Percentiles rank a stretch among this genome's conserved stretches.
These are phyloP conservation scores for Heterodera filipjevi DNA, from an alignment of 2,888 invertebrate genomes.

Conservation along the genomic window DNA sequence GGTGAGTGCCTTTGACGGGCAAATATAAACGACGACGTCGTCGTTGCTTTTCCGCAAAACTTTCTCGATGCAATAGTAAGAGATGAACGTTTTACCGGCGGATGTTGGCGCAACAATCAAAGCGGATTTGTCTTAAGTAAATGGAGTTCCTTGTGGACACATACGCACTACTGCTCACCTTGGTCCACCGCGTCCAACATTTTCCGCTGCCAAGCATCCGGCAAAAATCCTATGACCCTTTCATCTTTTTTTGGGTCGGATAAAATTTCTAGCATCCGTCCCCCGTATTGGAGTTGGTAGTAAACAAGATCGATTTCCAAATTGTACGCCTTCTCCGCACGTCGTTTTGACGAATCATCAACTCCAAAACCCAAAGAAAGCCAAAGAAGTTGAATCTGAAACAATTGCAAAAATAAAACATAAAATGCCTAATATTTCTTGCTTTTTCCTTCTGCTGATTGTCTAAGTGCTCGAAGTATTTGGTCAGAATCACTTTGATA, in stretches of 20 bases:
- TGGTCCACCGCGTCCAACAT: slow-evolving; percentile 66
- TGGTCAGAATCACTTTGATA: slow-evolving; percentile 55
- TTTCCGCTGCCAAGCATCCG: slow-evolving; percentile 66
- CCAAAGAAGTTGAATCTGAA: slow-evolving; percentile 57
- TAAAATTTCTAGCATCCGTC: slow-evolving; percentile 61
- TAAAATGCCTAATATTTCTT: too few species aligned
- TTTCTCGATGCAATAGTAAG: slow-evolving; percentile 67
- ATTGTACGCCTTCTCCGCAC: slow-evolving; percentile 51
- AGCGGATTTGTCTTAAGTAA: slow-evolving; percentile 62
- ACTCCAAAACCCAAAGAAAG: slow-evolving; percentile 57
- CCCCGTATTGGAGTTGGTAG: slow-evolving; percentile 57
- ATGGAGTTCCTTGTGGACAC: slow-evolving; percentile 4
- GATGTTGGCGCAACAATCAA: slow-evolving; percentile 67
- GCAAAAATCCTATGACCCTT: slow-evolving; percentile 64
- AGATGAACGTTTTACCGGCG: slow-evolving; percentile 67
- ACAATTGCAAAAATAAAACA: too few species aligned
- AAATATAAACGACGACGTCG: slow-evolving; percentile 66
- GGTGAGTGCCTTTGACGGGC: slow-evolving; percentile 66
- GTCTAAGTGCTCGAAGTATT: slow-evolving; percentile 56
- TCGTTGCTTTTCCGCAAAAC: slow-evolving; percentile 64
- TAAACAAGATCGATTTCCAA: slow-evolving; percentile 59
- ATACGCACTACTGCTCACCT: slow-evolving; percentile 41
- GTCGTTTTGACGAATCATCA: slow-evolving; percentile 45
- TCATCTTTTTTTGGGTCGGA: slow-evolving; percentile 62
- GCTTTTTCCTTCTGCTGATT: slow-evolving; percentile 54